Evolutionary conservation across 1,140 invertebrate genomes (phyloP).

Genomic region (Cherax destructor): DNA sequence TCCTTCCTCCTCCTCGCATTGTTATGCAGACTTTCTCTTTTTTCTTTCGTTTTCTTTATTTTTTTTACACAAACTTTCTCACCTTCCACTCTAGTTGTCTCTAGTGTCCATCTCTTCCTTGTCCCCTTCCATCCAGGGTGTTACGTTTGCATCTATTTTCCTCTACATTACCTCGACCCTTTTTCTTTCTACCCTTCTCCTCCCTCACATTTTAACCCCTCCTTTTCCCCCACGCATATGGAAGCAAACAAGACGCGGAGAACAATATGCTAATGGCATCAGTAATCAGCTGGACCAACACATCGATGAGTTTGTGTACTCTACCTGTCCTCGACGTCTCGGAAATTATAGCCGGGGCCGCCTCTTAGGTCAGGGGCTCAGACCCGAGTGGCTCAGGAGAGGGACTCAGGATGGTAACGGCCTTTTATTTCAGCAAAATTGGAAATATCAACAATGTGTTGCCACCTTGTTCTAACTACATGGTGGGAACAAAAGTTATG

Average conservation of each 20-base stretch:
- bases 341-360: background rate
- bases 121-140: background rate
- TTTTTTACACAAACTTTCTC: background rate
- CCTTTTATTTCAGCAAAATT: no score
- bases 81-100: background rate
- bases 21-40: background rate
- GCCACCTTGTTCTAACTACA: no score
- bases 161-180: background rate
- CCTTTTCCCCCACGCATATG: background rate
- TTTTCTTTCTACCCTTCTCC: background rate
- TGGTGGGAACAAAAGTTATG: no score
- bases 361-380: background rate
- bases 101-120: background rate
- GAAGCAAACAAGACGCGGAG: background rate
- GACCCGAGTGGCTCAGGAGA: background rate
- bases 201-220: background rate
- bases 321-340: background rate
- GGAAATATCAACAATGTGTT: no score
- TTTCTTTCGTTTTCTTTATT: background rate
- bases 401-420: no score
- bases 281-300: slow-evolving; percentile 39
- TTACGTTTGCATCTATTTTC: no score
- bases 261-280: slow-evolving; percentile 39
- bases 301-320: slow-evolving; percentile 28
- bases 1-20: slow-evolving; percentile 6